A percentile compares a stretch with the other conserved stretches of the same genome.
Evolutionary conservation across 2,113 vertebrate species (phyloP).

Genomic region (Poicephalus meyeri): DNA sequence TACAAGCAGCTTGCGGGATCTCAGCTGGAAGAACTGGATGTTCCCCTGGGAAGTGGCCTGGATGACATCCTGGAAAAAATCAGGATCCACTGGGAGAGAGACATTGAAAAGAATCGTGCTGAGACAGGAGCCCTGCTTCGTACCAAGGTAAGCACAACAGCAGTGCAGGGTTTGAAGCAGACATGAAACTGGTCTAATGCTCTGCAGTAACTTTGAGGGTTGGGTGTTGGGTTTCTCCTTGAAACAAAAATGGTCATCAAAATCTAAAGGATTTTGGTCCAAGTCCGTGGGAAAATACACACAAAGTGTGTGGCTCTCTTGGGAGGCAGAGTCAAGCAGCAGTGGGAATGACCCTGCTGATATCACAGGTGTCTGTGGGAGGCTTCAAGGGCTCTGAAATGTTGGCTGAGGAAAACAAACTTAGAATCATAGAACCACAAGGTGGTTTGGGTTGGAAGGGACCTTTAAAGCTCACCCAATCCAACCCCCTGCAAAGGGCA

Average conservation of each 20-base stretch:
- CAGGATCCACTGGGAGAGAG: conserved; percentile 90
- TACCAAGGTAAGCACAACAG: conserved; percentile 77
- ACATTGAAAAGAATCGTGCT: conserved; percentile 84
- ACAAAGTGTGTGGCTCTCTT: neutral
- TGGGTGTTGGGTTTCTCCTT: neutral
- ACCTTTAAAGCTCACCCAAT: neutral
- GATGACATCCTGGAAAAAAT: conserved; percentile 90
- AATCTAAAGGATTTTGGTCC: neutral
- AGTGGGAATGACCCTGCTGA: neutral
- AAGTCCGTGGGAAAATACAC: neutral
- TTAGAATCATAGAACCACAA: neutral
- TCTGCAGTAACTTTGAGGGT: neutral
- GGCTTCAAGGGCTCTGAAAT: neutral
- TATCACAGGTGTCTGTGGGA: neutral
- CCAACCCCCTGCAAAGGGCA: neutral
- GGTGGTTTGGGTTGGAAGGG: neutral
- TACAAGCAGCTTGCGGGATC: conserved; percentile 88
- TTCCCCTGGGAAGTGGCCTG: conserved; percentile 83
- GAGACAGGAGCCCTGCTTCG: conserved; percentile 85
- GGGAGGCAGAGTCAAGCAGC: neutral
- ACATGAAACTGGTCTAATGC: neutral
- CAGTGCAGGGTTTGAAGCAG: neutral
- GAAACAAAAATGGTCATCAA: neutral
- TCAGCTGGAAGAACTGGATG: conserved; percentile 83
- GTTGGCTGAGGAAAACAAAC: neutral